Base-by-base conservation (phyloP, 2,888 invertebrate genomes). In the Exocentrus adspersus region DNA sequence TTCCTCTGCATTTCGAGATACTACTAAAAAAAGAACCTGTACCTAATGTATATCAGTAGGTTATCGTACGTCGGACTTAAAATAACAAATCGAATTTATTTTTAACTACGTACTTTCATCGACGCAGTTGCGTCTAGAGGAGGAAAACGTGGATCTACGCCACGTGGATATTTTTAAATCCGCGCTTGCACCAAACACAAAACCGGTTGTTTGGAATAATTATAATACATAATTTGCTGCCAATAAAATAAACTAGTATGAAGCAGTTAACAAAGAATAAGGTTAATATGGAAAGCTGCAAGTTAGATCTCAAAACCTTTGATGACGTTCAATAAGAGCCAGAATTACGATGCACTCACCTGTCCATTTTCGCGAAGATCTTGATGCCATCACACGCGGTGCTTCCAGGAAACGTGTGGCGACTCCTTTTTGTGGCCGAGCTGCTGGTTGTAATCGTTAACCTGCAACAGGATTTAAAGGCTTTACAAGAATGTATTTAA, bases 291-390 rank as follows among this genome's bases (percentile, higher is more conserved):
- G n/a, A n/a, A n/a, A n/a, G n/a, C n/a, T n/a, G n/a, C n/a, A n/a
- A n/a, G n/a, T n/a, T n/a, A n/a, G n/a, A n/a, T n/a, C n/a, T n/a
- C n/a, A n/a, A n/a, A n/a, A n/a, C n/a, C n/a, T n/a, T n/a, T n/a
- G n/a, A n/a, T n/a, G n/a, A n/a, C n/a, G n/a, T n/a, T n/a, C n/a
- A n/a, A n/a, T n/a, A n/a, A n/a, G n/a, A n/a, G n/a, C n/a, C n/a
- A n/a, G n/a, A n/a, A n/a, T n/a, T n/a, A n/a, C 10, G 32, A 51
- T 21, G 43, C 21, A 12, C 70, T 60, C 59, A 73, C 73, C 68
- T 71, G 70, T 60, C 70, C 73, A 73, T 70, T 66, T 69, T 62
- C 69, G 70, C 59, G 67, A 63, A 60, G 64, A 70, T 64, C 67
- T 70, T 52, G 70, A 72, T 64, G 73, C 73, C 73, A 73, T 73